Evolutionary conservation across 2,113 vertebrate species (phyloP).

Genomic region (Tretioscincus oriximinensis): DNA sequence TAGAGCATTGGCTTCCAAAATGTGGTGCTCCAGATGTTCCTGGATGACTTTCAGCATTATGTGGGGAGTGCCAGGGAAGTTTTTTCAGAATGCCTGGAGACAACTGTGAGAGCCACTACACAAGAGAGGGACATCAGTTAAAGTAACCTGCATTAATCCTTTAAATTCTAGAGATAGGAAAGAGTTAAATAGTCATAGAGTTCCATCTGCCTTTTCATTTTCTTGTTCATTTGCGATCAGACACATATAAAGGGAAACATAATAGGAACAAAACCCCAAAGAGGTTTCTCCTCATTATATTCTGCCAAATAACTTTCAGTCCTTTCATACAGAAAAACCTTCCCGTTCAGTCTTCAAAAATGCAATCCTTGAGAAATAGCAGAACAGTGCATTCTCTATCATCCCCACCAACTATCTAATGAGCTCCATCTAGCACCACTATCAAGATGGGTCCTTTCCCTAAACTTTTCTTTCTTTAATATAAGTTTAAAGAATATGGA

Average conservation of each 20-base stretch:
- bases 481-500: background rate
- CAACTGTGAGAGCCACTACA: background rate
- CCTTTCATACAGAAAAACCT: background rate
- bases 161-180: background rate
- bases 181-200: background rate
- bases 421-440: background rate
- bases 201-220: too few species aligned
- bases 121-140: background rate
- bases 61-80: too few species aligned
- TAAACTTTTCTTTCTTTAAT: background rate
- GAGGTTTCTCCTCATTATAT: background rate
- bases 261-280: background rate
- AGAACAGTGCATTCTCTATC: background rate
- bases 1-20: too few species aligned
- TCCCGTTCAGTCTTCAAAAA: background rate
- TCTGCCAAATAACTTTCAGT: background rate
- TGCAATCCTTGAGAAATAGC: background rate
- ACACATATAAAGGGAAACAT: background rate
- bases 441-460: slow-evolving; percentile 1
- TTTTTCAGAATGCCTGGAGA: too few species aligned
- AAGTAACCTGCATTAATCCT: background rate
- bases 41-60: too few species aligned
- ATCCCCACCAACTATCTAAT: background rate
- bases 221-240: background rate
- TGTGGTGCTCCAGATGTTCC: too few species aligned